Conservation (phyloP, 2,888 invertebrate species). For the Crioceris asparagi region DNA sequence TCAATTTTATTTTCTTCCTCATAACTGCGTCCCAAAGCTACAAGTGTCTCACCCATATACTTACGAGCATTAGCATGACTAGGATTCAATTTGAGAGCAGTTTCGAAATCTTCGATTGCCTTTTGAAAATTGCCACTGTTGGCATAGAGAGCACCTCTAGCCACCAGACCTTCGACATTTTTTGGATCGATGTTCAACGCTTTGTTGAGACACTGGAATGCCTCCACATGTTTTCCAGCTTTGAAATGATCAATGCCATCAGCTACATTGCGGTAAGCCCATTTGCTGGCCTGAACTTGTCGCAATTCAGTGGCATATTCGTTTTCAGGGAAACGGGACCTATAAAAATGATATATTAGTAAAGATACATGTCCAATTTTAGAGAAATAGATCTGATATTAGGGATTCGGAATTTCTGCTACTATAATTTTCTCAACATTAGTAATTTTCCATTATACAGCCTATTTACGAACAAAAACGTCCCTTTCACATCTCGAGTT, state of each 20-base stretch:
- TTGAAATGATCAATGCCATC: slow-evolving; percentile 94
- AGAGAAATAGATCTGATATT: too few relatives aligned
- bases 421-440: too few relatives aligned
- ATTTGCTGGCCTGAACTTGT: slow-evolving; percentile 83
- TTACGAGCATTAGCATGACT: slow-evolving; percentile 88
- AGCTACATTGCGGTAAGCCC: slow-evolving; percentile 87
- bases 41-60: slow-evolving; percentile 87
- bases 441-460: too few relatives aligned
- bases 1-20: slow-evolving; percentile 79
- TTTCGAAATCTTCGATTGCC: slow-evolving; percentile 91
- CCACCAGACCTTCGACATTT: slow-evolving; percentile 87
- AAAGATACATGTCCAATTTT: not conserved
- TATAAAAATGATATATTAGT: not conserved
- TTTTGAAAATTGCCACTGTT: slow-evolving; percentile 89
- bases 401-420: too few relatives aligned
- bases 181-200: slow-evolving; percentile 85
- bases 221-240: slow-evolving; percentile 84
- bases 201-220: slow-evolving; percentile 88
- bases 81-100: slow-evolving; percentile 77
- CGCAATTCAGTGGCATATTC: slow-evolving; percentile 79
- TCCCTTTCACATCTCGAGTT: too few relatives aligned
- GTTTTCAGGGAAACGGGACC: slow-evolving; percentile 53
- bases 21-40: slow-evolving; percentile 79
- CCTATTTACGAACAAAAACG: too few relatives aligned
- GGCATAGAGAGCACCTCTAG: slow-evolving; percentile 84